phyloP scores from a whole-genome alignment of 2,888 invertebrate species.

The Griposia aprilina region DNA sequence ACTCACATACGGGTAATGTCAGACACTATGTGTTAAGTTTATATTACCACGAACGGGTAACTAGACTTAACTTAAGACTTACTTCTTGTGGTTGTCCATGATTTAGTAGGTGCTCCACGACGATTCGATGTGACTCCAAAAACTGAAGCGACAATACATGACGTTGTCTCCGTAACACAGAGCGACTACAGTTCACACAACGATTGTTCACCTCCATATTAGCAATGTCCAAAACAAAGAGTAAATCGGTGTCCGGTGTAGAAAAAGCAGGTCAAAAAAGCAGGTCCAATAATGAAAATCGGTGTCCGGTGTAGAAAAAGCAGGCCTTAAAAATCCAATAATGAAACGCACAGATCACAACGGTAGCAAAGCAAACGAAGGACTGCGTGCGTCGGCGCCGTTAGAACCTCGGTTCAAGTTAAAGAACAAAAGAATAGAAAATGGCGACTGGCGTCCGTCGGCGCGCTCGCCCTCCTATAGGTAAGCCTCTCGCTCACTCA shows the following conservation, averaged over 20 bases:
- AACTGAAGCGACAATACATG: slow-evolving; percentile 24
- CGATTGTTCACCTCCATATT: slow-evolving; percentile 25
- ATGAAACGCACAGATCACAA: slow-evolving; percentile 17
- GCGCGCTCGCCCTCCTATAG: slow-evolving; percentile 15
- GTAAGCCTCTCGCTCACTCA: slow-evolving; percentile 20
- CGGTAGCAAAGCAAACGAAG: slow-evolving; percentile 20
- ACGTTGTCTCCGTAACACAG: slow-evolving; percentile 20
- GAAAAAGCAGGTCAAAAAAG: too few relatives aligned
- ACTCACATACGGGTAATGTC: slow-evolving; percentile 17
- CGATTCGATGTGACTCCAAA: slow-evolving; percentile 18
- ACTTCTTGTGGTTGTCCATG: slow-evolving; percentile 26
- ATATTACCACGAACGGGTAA: slow-evolving; percentile 15
- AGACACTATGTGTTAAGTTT: slow-evolving; percentile 19
- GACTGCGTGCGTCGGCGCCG: slow-evolving; percentile 17
- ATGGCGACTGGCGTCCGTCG: slow-evolving; percentile 19
- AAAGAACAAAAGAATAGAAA: slow-evolving; percentile 15
- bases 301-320: slow-evolving; percentile 18
- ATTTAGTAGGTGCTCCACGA: slow-evolving; percentile 23
- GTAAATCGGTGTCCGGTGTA: too few relatives aligned
- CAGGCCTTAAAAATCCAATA: slow-evolving; percentile 15
- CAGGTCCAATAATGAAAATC: too few relatives aligned
- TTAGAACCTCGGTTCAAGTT: slow-evolving; percentile 17
- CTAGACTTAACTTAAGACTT: slow-evolving; percentile 20
- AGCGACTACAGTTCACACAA: slow-evolving; percentile 28
- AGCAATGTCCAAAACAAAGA: slow-evolving; percentile 28